Percentiles rank a stretch among this genome's conserved stretches.
These are phyloP conservation scores for Torymus aiolomorphi DNA, from an alignment of 2,888 invertebrate genomes.

Conservation along the genomic window DNA sequence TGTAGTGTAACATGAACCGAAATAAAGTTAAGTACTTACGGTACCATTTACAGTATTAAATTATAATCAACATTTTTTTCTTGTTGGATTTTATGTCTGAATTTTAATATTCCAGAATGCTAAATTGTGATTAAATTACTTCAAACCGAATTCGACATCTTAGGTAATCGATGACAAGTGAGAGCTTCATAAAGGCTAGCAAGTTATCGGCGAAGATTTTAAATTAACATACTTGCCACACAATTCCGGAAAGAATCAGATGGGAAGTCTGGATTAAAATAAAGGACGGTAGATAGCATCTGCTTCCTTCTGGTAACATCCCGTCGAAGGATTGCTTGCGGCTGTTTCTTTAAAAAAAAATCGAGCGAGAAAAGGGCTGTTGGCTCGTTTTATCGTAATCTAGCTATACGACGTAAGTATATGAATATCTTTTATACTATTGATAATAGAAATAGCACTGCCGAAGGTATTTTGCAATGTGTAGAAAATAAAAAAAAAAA, in stretches of 20 bases:
- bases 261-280: conserved; percentile 49
- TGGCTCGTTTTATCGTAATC: conserved; percentile 21
- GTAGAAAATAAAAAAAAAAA: neutral
- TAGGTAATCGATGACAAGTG: neutral
- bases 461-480: neutral
- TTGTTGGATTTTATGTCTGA: neutral
- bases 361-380: conserved; percentile 12
- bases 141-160: neutral
- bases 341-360: conserved; percentile 15
- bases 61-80: no score
- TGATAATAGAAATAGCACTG: neutral
- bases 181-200: conserved; percentile 9
- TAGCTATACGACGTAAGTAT: no score
- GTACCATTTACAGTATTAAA: no score
- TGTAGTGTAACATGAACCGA: no score
- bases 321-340: conserved; percentile 1
- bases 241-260: conserved; percentile 16
- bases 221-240: conserved; percentile 25
- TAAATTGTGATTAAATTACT: conserved; percentile 2
- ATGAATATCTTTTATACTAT: no score
- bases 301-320: conserved; percentile 20
- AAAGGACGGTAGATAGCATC: conserved; percentile 25
- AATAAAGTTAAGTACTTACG: no score
- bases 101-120: neutral
- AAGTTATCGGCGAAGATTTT: conserved; percentile 30